These are phyloP conservation scores for Argyra leucocephala DNA, from an alignment of 2,888 invertebrate species.

Conservation along the genomic window DNA sequence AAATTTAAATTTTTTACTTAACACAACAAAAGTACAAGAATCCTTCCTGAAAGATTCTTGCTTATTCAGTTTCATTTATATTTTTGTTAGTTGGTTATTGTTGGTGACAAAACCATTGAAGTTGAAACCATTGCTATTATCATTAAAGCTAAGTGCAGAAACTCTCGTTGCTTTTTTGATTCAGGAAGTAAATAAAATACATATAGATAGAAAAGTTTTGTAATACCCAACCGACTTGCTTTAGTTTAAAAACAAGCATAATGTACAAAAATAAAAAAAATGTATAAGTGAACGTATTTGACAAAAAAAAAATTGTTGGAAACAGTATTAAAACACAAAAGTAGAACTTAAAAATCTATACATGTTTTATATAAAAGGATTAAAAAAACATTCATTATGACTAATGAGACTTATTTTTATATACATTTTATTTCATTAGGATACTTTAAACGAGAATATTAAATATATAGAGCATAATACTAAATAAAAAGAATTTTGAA, in stretches of 20 bases:
- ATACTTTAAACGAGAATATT: neutral
- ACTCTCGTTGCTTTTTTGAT: neutral
- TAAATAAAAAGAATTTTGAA: too few relatives aligned
- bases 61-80: neutral
- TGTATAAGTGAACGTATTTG: neutral
- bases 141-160: slow-evolving; percentile 3
- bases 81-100: slow-evolving; percentile 1
- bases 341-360: too few relatives aligned
- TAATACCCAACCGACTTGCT: neutral
- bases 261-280: neutral
- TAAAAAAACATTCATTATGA: neutral
- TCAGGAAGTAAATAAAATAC: neutral
- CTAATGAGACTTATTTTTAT: slow-evolving; percentile 2
- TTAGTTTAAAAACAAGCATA: neutral
- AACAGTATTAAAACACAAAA: too few relatives aligned
- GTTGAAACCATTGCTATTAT: slow-evolving; percentile 3
- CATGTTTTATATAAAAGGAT: neutral
- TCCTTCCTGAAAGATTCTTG: slow-evolving; percentile 3
- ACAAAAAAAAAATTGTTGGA: neutral
- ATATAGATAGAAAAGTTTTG: neutral
- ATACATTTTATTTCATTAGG: neutral
- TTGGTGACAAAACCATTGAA: neutral
- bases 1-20: neutral
- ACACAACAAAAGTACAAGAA: neutral
- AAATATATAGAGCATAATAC: too few relatives aligned